Evolutionary conservation across 2,888 invertebrate species (phyloP).

Genomic region (Conops quadrifasciatus): DNA sequence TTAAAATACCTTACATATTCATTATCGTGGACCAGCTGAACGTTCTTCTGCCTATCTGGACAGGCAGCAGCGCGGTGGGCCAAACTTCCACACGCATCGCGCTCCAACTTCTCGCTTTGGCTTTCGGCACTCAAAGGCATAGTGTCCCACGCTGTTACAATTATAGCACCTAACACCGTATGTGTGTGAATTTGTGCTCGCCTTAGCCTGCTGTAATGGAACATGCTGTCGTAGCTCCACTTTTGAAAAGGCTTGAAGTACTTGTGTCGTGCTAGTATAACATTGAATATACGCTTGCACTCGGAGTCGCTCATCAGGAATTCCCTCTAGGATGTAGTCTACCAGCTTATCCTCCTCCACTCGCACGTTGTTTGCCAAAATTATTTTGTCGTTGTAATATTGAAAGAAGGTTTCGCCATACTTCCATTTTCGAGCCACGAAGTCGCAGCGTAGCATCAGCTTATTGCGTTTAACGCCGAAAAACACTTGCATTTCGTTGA

Average conservation of each 20-base stretch:
- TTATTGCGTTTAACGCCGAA: constrained; percentile 8
- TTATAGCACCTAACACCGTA: constrained; percentile 35
- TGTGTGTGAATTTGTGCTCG: neutral
- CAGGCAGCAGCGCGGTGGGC: constrained; percentile 28
- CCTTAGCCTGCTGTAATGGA: neutral
- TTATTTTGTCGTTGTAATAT: constrained; percentile 21
- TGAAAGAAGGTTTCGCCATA: constrained; percentile 1
- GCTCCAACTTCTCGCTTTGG: constrained; percentile 37
- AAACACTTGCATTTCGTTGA: neutral
- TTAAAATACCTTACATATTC: constrained; percentile 20
- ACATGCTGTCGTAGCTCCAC: constrained; percentile 22
- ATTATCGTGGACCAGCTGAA: neutral
- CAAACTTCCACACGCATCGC: constrained; percentile 37
- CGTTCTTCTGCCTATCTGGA: neutral
- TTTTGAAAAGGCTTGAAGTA: constrained; percentile 36
- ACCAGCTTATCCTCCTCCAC: constrained; percentile 35
- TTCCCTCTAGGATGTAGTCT: constrained; percentile 37
- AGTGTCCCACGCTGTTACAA: constrained; percentile 38
- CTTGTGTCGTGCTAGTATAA: constrained; percentile 22
- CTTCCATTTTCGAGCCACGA: neutral
- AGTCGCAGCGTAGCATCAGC: constrained; percentile 2
- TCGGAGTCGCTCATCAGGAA: constrained; percentile 29
- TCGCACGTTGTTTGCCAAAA: constrained; percentile 20
- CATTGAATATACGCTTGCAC: constrained; percentile 34
- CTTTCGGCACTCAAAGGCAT: constrained; percentile 34